Base-by-base conservation (phyloP, 2,113 vertebrate genomes). In the Daphoenositta chrysoptera region DNA sequence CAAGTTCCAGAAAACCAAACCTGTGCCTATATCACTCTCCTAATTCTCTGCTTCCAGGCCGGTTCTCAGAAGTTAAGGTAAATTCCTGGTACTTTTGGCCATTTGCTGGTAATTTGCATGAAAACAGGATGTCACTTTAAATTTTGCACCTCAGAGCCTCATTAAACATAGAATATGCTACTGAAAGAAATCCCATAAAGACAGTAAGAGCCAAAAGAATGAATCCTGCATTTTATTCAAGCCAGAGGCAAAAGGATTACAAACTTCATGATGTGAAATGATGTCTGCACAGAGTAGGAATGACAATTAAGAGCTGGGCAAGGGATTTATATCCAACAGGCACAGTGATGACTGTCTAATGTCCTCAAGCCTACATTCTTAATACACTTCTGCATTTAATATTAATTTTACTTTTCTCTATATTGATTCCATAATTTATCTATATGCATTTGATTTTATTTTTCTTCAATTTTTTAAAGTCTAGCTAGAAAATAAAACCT, bases 11-110 rank as follows among this genome's bases (percentile, higher is more conserved):
- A 50, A 45, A 37, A 42, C 19, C 53, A 63, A 50, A 66, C 15
- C 8, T 60, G 8, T 22, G 27, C 37, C 56, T 66, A 24, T 57
- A 53, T 21, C 39, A 39, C 16, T 31, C 13, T 27, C 40, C 30
- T 40, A 1, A 1, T 35, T 85, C 15, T 30, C 4, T 0, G 4
- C 15, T 26, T 54, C 40, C n/a, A 40, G 22, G 20, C 12, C n/a
- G 8, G 3, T 26, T 88, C 35, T 28, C 28, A 40, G n/a, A 77
- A 57, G 1, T 19, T 47, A 28, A 68, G 40, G 24, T 31, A 33
- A 72, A 51, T 37, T 65, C 33, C 50, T 47, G 18, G 5, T 17
- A 64, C 17, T 51, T 35, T 64, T 51, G 17, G 17, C 35, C 22
- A 28, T 70, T 73, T 45, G 19, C 10, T 35, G 40, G 45, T 26